phyloP scores from a whole-genome alignment of 2,797 vertebrate genomes.

The Sebastes minor region DNA sequence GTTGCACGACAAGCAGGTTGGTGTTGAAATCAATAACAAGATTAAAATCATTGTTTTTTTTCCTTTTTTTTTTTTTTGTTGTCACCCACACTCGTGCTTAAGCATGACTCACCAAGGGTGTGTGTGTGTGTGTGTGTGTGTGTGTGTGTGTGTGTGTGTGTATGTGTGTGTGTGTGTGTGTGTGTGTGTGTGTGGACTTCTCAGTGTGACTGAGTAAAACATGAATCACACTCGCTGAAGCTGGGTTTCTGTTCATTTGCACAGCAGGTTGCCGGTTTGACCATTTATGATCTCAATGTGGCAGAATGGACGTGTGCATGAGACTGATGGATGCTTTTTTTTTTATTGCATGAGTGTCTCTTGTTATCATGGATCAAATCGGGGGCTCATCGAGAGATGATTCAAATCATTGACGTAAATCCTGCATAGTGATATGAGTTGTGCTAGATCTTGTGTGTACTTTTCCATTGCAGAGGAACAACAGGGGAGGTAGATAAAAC shows the following conservation, averaged over 20 bases:
- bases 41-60: constrained; percentile 38
- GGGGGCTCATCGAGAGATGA: neutral
- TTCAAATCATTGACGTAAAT: neutral
- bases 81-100: constrained; percentile 58
- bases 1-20: constrained; percentile 43
- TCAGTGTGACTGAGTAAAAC: constrained; percentile 32
- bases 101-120: constrained; percentile 43
- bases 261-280: constrained; percentile 5
- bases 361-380: neutral
- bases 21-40: constrained; percentile 55
- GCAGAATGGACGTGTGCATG: neutral
- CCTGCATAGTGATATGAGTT: neutral
- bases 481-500: too few species aligned
- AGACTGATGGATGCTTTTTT: neutral
- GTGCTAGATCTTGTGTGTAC: too few species aligned
- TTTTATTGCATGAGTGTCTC: neutral
- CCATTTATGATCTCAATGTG: neutral
- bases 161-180: neutral
- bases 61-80: neutral
- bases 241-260: neutral
- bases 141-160: neutral
- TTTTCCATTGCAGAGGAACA: too few species aligned
- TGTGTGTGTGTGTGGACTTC: neutral
- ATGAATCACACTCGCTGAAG: constrained; percentile 47
- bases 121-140: neutral